Evolutionary conservation across 2,113 vertebrate genomes (phyloP), one percentile per base, ranked within the genome.

Genomic region (Accipiter cooperii): DNA sequence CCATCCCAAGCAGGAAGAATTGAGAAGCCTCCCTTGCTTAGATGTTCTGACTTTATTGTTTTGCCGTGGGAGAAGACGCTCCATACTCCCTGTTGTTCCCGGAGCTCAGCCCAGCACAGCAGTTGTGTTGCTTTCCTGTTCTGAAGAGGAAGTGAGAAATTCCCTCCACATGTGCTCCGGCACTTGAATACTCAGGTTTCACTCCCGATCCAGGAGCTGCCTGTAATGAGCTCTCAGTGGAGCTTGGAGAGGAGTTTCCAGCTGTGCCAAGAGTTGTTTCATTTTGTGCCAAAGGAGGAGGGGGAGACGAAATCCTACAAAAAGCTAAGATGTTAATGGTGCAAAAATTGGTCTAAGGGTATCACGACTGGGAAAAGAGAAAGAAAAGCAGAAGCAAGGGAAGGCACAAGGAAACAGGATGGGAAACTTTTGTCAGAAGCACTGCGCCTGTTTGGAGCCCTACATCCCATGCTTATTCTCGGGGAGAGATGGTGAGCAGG

Each of bases 351-450:
- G 10, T 74, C 47, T 96, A 68, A 93, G 74, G 21, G 10, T 85
- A 46, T 94, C 25, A 3, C 17, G 68, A 19, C 34, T 21, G 46
- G 46, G 36, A 85, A 60, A 97, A 95, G 12, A 2, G 1, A 74
- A 70, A 81, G 78, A 75, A 80, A 58, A 89, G 46, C 51, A 84
- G 66, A 94, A 87, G 36, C 29, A 49, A 52, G 84, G 57, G 44
- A 90, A 83, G 49, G 20, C 68, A 71, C 29, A 19, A 88, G 68
- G 38, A 64, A 66, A 49, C 51, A 96, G 76, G 40, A 98, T 98
- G 98, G 98, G 97, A 77, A 98, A 98, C 79, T 33, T 96, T 21
- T 97, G 76, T 51, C 80, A 5, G 90, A 98, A 98, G 64, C 13
- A 98, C 44, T 94, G 97, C 31, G 1, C 33, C 5, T 97, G 81